Percentiles rank a stretch among this genome's conserved stretches.
Evolutionary conservation across 2,888 invertebrate genomes (phyloP).

Genomic region (Pristionchus fissidentatus): DNA sequence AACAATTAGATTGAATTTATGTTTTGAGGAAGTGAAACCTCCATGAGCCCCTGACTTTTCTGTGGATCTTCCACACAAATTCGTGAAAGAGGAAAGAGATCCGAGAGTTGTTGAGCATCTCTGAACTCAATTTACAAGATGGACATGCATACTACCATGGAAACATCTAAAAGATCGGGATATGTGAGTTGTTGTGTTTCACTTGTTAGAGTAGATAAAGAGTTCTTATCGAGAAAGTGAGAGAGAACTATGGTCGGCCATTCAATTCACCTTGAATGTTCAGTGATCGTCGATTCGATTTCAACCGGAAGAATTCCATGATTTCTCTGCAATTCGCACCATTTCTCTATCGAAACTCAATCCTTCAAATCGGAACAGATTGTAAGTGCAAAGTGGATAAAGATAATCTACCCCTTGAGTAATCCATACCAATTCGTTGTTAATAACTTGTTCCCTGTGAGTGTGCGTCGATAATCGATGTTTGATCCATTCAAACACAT

Average conservation of each 20-base stretch:
- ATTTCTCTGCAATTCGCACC: neutral
- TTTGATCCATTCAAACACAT: conserved; percentile 39
- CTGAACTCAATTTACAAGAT: conserved; percentile 6
- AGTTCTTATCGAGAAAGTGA: neutral
- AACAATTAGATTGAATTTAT: neutral
- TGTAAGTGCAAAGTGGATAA: neutral
- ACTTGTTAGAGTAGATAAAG: neutral
- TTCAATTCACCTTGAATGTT: conserved; percentile 15
- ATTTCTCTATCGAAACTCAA: neutral
- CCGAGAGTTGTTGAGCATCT: conserved; percentile 14
- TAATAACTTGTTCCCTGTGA: conserved; percentile 12
- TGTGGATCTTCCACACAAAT: conserved; percentile 12
- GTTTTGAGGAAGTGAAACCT: neutral
- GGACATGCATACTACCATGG: no score
- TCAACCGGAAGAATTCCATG: conserved; percentile 27
- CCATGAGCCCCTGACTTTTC: conserved; percentile 39
- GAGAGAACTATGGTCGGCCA: neutral
- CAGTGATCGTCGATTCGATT: conserved; percentile 30
- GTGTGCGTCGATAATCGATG: neutral
- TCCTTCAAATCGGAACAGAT: neutral
- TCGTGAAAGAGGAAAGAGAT: conserved; percentile 40
- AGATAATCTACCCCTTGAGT: no score
- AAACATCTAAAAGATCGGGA: no score
- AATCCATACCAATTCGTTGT: neutral
- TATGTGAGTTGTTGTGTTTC: no score